Percentiles rank a stretch among this genome's conserved stretches.
phyloP scores from a whole-genome alignment of 2,797 vertebrate genomes.

The Acanthurus tractus region DNA sequence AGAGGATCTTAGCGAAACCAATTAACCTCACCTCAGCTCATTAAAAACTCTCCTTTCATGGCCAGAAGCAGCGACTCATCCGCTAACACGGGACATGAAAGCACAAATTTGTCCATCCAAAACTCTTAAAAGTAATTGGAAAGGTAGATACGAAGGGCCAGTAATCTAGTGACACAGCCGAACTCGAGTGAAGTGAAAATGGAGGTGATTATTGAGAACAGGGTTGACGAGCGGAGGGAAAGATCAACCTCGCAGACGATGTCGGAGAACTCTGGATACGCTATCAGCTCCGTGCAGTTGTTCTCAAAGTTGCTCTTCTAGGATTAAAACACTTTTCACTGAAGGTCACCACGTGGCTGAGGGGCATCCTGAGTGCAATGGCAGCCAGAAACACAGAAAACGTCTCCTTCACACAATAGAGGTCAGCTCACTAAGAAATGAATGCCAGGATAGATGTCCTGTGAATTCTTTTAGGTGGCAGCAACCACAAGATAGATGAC shows the following conservation, averaged over 20 bases:
- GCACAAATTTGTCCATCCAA: conserved; percentile 86
- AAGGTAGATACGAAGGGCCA: conserved; percentile 84
- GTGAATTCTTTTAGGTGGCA: not conserved
- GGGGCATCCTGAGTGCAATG: conserved; percentile 34
- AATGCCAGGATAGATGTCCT: not conserved
- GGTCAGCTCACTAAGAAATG: conserved; percentile 11
- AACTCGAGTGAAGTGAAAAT: conserved; percentile 78
- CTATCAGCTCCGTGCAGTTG: conserved; percentile 34
- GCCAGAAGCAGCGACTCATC: conserved; percentile 85
- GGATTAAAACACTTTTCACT: conserved; percentile 55
- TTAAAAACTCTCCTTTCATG: conserved; percentile 89
- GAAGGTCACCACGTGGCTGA: conserved; percentile 62
- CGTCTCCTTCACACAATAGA: conserved; percentile 22
- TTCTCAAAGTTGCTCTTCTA: conserved; percentile 52
- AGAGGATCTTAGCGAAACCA: conserved; percentile 84
- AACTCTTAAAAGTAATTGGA: conserved; percentile 89
- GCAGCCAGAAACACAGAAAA: conserved; percentile 34
- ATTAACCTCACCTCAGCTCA: conserved; percentile 89
- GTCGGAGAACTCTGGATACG: conserved; percentile 38
- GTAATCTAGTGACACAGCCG: conserved; percentile 81
- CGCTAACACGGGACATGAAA: conserved; percentile 87
- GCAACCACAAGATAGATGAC: not conserved
- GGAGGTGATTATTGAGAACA: conserved; percentile 68
- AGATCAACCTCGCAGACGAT: conserved; percentile 37
- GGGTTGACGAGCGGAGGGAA: conserved; percentile 17